These are phyloP conservation scores for Dicyrtoma fusca DNA, from an alignment of 2,888 invertebrate species.

Conservation along the genomic window DNA sequence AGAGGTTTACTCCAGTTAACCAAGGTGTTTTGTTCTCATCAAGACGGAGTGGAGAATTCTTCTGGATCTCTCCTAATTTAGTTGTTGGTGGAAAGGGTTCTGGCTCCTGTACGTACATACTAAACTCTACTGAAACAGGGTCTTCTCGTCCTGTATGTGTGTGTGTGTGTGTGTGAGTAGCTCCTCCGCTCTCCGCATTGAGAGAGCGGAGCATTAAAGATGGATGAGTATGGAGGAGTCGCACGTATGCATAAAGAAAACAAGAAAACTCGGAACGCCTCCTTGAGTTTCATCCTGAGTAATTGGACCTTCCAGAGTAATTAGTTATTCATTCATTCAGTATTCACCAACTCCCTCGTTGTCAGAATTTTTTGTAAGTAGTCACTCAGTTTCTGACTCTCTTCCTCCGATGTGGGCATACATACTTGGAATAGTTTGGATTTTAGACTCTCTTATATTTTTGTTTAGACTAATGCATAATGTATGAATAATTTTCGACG, in stretches of 20 bases:
- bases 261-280: constrained; percentile 29
- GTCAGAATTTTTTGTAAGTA: constrained; percentile 24
- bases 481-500: too few species aligned
- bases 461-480: too few species aligned
- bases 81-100: not conserved
- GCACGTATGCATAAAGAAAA: constrained; percentile 1
- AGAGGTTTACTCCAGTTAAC: too few species aligned
- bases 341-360: constrained; percentile 32
- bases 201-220: not conserved
- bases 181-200: not conserved
- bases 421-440: too few species aligned
- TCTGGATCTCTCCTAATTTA: too few species aligned
- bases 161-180: too few species aligned
- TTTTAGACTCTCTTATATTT: too few species aligned
- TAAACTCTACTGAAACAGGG: too few species aligned
- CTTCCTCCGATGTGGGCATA: too few species aligned
- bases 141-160: too few species aligned
- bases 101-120: too few species aligned
- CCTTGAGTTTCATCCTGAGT: constrained; percentile 39
- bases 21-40: too few species aligned
- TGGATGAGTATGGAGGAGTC: constrained; percentile 11
- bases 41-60: not conserved
- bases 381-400: not conserved
- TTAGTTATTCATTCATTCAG: constrained; percentile 50
- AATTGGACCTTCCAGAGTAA: constrained; percentile 48